Evolutionary conservation across 2,113 vertebrate species (phyloP).

Genomic region (Dipodomys merriami): DNA sequence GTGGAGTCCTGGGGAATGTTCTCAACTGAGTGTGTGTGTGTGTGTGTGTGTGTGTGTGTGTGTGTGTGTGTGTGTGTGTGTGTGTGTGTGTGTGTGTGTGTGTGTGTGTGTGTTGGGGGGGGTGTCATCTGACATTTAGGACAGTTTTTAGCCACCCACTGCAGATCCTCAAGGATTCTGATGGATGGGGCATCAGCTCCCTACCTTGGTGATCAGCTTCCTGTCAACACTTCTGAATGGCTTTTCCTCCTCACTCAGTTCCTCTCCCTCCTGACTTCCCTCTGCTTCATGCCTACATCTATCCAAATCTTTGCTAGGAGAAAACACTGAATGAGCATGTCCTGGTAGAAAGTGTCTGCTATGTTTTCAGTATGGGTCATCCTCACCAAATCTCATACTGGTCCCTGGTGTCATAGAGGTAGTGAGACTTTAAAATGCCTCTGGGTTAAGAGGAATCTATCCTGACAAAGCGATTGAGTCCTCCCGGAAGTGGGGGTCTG

Average conservation of each 20-base stretch:
- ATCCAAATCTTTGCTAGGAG: background rate
- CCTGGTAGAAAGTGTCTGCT: background rate
- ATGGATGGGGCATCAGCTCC: too few relatives aligned
- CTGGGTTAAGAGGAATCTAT: too few relatives aligned
- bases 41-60: too few relatives aligned
- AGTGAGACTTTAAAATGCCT: background rate
- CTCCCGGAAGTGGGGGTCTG: background rate
- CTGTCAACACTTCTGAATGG: background rate
- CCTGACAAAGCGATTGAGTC: background rate
- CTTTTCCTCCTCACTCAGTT: background rate
- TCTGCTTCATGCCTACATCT: background rate
- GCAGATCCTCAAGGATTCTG: background rate
- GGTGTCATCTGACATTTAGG: background rate
- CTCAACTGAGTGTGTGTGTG: background rate
- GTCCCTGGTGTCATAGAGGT: too few relatives aligned
- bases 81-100: too few relatives aligned
- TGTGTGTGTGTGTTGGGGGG: background rate
- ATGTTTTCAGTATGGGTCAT: background rate
- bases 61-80: too few relatives aligned
- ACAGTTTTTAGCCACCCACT: background rate
- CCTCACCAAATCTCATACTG: background rate
- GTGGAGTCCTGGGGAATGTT: background rate
- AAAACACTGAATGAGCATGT: background rate
- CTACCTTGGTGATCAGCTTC: background rate
- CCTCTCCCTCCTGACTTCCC: background rate